Evolutionary conservation across 2,113 vertebrate genomes (phyloP).

Genomic region (Cyrtonyx montezumae): DNA sequence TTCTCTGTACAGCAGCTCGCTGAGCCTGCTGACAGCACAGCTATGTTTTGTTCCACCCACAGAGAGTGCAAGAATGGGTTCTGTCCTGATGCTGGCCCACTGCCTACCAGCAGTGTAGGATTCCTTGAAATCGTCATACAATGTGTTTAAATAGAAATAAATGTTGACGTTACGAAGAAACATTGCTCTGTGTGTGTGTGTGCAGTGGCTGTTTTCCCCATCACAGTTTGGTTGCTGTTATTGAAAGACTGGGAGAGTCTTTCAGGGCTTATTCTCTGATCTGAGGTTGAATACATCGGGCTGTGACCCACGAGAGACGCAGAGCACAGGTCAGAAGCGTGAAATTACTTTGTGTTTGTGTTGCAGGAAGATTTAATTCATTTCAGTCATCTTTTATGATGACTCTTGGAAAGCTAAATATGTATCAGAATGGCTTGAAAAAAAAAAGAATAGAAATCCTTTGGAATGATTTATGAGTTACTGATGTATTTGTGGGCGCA

Average conservation of each 20-base stretch:
- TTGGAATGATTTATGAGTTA: not conserved
- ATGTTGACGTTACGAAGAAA: not conserved
- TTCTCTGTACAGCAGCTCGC: not conserved
- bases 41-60: not conserved
- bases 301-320: accelerated
- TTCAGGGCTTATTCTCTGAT: not conserved
- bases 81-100: not conserved
- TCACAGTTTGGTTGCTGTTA: not conserved
- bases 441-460: not conserved
- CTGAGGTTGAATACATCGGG: not conserved
- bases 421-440: not conserved
- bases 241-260: not conserved
- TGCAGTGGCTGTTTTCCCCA: not conserved
- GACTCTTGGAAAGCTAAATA: not conserved
- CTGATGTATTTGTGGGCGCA: accelerated
- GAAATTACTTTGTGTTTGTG: not conserved
- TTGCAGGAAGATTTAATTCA: not conserved
- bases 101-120: not conserved
- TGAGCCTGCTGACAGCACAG: not conserved
- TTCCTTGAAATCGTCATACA: not conserved
- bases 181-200: not conserved
- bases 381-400: not conserved
- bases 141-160: not conserved
- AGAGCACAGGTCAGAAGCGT: not conserved
- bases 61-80: not conserved